Percentiles rank a stretch among this genome's conserved stretches.
These are phyloP conservation scores for Nomia melanderi DNA, from an alignment of 1,140 invertebrate species.

Conservation along the genomic window DNA sequence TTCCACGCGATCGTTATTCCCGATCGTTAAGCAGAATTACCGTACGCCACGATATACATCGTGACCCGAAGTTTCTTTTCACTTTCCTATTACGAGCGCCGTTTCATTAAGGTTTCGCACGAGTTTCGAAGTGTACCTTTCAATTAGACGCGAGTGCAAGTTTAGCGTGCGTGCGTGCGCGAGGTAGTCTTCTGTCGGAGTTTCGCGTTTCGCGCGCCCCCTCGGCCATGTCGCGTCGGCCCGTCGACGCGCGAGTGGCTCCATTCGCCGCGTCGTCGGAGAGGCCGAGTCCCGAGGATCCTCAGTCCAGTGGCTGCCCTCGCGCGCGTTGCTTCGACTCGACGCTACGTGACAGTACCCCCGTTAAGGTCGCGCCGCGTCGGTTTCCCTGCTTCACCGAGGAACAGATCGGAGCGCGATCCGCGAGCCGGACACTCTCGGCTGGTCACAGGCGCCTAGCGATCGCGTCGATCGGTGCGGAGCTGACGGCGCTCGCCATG, in stretches of 20 bases:
- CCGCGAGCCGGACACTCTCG: no score
- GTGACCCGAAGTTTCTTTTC: not conserved
- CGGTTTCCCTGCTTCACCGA: no score
- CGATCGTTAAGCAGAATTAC: not conserved
- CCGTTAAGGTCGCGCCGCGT: not conserved
- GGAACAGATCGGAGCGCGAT: no score
- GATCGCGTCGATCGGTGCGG: no score
- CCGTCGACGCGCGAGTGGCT: no score
- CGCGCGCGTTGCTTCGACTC: slow-evolving; percentile 26
- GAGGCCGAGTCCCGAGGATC: slow-evolving; percentile 26
- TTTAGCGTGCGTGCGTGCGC: no score
- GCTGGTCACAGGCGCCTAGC: no score
- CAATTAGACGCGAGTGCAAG: no score
- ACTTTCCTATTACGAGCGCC: not conserved
- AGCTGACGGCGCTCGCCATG: no score
- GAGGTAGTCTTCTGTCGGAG: no score
- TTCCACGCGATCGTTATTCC: not conserved
- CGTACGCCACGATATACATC: not conserved
- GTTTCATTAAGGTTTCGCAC: not conserved
- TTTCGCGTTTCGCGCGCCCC: not conserved
- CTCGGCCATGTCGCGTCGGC: not conserved
- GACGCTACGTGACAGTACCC: no score
- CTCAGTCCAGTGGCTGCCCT: slow-evolving; percentile 63
- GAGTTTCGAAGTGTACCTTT: not conserved
- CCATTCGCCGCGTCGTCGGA: no score